Percentiles rank a stretch among this genome's conserved stretches.
Conservation (phyloP, 2,888 invertebrate species). For the Sinopyrophorus schimmeli region DNA sequence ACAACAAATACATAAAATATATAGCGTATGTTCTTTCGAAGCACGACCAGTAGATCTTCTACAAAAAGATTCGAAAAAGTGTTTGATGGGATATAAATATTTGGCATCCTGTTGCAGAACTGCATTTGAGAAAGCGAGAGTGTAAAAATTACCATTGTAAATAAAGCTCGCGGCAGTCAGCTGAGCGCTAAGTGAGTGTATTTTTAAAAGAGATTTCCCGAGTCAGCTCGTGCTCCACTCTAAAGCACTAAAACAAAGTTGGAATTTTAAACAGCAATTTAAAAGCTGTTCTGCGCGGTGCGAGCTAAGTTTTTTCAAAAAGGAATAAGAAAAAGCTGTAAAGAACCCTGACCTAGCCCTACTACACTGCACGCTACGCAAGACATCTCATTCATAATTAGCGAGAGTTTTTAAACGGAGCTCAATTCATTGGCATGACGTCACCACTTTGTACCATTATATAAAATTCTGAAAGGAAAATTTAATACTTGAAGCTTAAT, state of each 20-base stretch:
- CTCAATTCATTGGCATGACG: constrained; percentile 45
- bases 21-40: too few relatives aligned
- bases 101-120: constrained; percentile 24
- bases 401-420: constrained; percentile 53
- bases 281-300: constrained; percentile 51
- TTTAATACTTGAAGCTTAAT: constrained; percentile 11
- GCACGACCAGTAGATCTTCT: neutral
- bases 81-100: constrained; percentile 6
- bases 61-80: neutral
- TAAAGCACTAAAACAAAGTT: constrained; percentile 55
- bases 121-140: constrained; percentile 43
- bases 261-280: constrained; percentile 57
- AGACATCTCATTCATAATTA: constrained; percentile 57
- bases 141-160: constrained; percentile 51
- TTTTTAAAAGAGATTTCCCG: constrained; percentile 49
- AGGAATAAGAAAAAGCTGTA: constrained; percentile 51
- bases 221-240: constrained; percentile 43
- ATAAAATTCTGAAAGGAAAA: constrained; percentile 18
- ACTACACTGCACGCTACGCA: constrained; percentile 50
- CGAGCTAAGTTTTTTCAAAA: constrained; percentile 36
- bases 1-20: too few relatives aligned
- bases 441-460: constrained; percentile 34
- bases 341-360: constrained; percentile 57
- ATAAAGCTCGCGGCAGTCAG: constrained; percentile 45
- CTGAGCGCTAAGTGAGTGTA: constrained; percentile 48